phyloP scores from a whole-genome alignment of 2,888 invertebrate species.

The Nephrotoma appendiculata region DNA sequence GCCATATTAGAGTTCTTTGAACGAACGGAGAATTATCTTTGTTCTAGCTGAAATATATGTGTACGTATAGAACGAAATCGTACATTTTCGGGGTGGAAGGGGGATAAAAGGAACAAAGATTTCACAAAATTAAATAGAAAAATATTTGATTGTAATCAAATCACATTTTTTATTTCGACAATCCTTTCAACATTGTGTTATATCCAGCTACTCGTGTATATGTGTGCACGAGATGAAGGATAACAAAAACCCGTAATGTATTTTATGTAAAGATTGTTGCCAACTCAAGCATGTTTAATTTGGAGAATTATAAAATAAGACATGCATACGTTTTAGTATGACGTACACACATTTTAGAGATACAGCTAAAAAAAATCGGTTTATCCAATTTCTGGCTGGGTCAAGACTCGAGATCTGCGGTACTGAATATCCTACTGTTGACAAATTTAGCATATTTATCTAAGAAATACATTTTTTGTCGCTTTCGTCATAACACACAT shows the following conservation, averaged over 20 bases:
- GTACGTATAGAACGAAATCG: neutral
- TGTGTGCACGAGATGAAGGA: neutral
- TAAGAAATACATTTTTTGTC: too few species aligned
- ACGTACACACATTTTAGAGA: too few species aligned
- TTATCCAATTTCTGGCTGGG: too few species aligned
- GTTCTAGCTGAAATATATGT: neutral
- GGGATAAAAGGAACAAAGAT: neutral
- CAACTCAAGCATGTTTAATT: neutral
- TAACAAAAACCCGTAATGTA: neutral
- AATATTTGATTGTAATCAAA: neutral
- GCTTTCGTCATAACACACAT: too few species aligned
- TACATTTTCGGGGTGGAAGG: too few species aligned
- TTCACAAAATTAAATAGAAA: neutral
- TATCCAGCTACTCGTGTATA: neutral
- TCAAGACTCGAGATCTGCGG: too few species aligned
- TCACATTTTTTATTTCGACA: neutral
- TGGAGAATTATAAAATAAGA: neutral
- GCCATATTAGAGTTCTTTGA: neutral
- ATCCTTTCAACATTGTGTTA: neutral
- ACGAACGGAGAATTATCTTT: neutral
- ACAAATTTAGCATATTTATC: too few species aligned
- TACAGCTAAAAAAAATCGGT: too few species aligned
- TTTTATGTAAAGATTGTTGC: neutral
- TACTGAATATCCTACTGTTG: too few species aligned
- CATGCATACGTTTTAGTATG: neutral